phyloP scores from a whole-genome alignment of 1,140 invertebrate genomes.

The Phthorimaea operculella region DNA sequence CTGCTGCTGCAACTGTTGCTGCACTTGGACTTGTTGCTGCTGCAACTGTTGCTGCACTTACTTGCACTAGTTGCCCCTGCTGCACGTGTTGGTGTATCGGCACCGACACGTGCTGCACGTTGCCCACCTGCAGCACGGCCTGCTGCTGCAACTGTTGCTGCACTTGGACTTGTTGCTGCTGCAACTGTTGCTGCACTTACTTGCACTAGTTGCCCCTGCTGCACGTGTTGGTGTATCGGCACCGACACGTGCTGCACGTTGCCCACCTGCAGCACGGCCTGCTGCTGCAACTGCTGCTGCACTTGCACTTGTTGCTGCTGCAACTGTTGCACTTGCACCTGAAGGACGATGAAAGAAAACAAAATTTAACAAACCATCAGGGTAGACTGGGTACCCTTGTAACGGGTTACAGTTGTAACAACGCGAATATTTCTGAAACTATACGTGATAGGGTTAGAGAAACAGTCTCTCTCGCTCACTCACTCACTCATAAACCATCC shows the following conservation, averaged over 20 bases:
- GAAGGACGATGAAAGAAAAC: no score
- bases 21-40: constrained; percentile 15
- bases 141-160: constrained; percentile 24
- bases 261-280: constrained; percentile 48
- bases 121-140: constrained; percentile 48
- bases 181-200: constrained; percentile 10
- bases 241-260: constrained; percentile 56
- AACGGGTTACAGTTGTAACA: no score
- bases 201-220: constrained; percentile 18
- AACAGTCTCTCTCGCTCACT: no score
- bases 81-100: constrained; percentile 57
- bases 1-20: constrained; percentile 23
- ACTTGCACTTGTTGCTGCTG: constrained; percentile 14
- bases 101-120: constrained; percentile 55
- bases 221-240: constrained; percentile 56
- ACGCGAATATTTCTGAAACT: no score
- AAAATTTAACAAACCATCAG: no score
- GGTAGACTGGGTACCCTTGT: no score
- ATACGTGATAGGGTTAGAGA: no score
- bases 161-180: constrained; percentile 14
- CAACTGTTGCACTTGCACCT: constrained; percentile 13
- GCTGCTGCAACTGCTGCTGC: constrained; percentile 21
- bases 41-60: constrained; percentile 11
- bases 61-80: constrained; percentile 16
- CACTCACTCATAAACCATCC: no score